These are phyloP conservation scores for Poecilia picta DNA, from an alignment of 2,797 vertebrate species.

Conservation along the genomic window DNA sequence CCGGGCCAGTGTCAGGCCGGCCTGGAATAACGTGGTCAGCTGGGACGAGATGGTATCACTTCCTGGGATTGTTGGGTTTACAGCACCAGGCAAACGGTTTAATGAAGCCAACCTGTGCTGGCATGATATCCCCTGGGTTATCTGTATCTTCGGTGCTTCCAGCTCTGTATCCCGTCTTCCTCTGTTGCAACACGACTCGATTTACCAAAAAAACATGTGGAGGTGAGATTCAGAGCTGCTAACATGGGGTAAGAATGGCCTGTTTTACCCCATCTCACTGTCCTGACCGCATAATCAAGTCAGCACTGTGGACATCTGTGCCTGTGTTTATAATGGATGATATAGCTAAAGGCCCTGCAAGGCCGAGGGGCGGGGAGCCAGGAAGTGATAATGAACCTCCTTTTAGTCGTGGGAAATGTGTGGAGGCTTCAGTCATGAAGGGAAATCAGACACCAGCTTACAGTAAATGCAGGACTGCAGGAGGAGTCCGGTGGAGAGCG, in stretches of 20 bases:
- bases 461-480: conserved; percentile 43
- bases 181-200: conserved; percentile 45
- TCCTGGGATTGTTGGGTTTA: conserved; percentile 59
- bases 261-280: conserved; percentile 57
- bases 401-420: conserved; percentile 69
- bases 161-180: conserved; percentile 54
- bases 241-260: conserved; percentile 59
- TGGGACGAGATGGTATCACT: conserved; percentile 58
- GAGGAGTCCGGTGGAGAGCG: conserved; percentile 29
- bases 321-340: conserved; percentile 79
- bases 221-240: conserved; percentile 43
- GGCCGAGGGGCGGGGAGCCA: conserved; percentile 71
- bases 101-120: conserved; percentile 72
- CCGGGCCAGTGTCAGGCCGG: conserved; percentile 58
- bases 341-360: conserved; percentile 73
- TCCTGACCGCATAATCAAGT: conserved; percentile 74
- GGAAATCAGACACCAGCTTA: conserved; percentile 58
- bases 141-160: conserved; percentile 60
- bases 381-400: conserved; percentile 73
- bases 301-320: conserved; percentile 77
- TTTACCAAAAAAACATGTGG: conserved; percentile 52
- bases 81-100: conserved; percentile 41
- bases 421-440: conserved; percentile 65
- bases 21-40: conserved; percentile 60
- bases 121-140: conserved; percentile 71